Conservation (phyloP, 2,797 vertebrate species). For the Dicrostonyx torquatus region DNA sequence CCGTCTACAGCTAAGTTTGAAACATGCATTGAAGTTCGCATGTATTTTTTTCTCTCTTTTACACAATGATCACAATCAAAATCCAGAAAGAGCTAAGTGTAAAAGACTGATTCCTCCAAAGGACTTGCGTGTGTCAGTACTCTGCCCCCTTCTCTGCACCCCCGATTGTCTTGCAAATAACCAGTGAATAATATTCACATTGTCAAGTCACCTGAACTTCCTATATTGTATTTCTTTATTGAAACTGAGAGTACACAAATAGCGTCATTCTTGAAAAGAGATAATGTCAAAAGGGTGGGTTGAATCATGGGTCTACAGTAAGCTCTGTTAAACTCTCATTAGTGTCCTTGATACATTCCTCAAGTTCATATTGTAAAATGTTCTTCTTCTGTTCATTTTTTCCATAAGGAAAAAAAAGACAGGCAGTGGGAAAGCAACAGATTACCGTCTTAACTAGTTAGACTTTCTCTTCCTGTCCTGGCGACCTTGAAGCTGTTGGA, state of each 20-base stretch:
- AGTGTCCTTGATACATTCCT: not conserved
- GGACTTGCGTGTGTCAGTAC: not conserved
- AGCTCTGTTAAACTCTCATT: not conserved
- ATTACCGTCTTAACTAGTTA: not conserved
- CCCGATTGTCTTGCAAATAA: not conserved
- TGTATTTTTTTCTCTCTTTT: not conserved
- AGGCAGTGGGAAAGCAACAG: not conserved
- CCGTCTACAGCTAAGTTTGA: not conserved
- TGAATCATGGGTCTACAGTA: not conserved
- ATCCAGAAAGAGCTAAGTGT: not conserved
- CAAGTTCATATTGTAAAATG: not conserved
- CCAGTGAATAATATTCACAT: not conserved
- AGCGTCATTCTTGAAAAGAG: not conserved
- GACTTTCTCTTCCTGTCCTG: not conserved
- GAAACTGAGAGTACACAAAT: not conserved
- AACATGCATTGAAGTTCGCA: not conserved
- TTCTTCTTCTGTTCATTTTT: not conserved
- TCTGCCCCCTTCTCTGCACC: not conserved
- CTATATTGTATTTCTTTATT: not conserved
- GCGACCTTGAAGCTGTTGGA: not conserved
- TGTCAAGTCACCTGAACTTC: not conserved
- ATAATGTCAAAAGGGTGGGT: not conserved
- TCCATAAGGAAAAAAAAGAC: not conserved
- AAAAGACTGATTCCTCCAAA: not conserved
- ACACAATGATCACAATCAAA: not conserved